Base-by-base conservation (phyloP, 1,140 invertebrate species). In the Tenebrio molitor region DNA sequence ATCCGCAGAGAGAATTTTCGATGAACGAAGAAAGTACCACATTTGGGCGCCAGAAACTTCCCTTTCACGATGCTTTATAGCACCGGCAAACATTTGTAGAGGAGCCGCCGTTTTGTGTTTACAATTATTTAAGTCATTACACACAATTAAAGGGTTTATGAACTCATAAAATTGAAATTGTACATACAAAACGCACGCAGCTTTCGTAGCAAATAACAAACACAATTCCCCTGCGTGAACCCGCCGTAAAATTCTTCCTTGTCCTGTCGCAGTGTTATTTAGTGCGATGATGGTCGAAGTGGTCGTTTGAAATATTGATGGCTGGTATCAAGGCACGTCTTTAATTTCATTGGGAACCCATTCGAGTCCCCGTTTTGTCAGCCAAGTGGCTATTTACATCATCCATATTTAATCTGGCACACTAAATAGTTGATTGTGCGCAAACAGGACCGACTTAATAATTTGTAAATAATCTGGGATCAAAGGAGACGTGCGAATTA, bases 141-240 rank as follows among this genome's bases (percentile, higher is more conserved):
- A 58, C 23, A 29, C 50, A 58, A 58, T 58, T 58, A 58, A 58
- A 58, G 50, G 50, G 50, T 58, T 58, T 58, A 58, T 58, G 50
- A 58, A 58, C 50, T 58, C 50, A 58, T 58, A 58, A 58, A 58
- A 8, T 58, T 25, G 23, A 17, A 58, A 58, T 58, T 58, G 50
- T 58, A 58, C 44, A 50, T 50, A 50, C 21, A 58, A 58, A 58
- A 29, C 50, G 23, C 46, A 14, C 50, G 50, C 46, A 10, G 46
- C 23, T 58, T 25, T 39, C 12, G 36, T 39, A 12, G 19, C 29
- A 58, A 25, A 58, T 25, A 29, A 58, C 29, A 58, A 58, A 58
- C 50, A 58, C 21, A 39, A 7, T 39, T 39, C 36, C 36, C 29
- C 29, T 5, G 29, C 10, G 29, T 33, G 4, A 33, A 39, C 36